Percentiles rank a stretch among this genome's conserved stretches.
Evolutionary conservation across 2,113 vertebrate genomes (phyloP).

Genomic region (Ailurus styani): DNA sequence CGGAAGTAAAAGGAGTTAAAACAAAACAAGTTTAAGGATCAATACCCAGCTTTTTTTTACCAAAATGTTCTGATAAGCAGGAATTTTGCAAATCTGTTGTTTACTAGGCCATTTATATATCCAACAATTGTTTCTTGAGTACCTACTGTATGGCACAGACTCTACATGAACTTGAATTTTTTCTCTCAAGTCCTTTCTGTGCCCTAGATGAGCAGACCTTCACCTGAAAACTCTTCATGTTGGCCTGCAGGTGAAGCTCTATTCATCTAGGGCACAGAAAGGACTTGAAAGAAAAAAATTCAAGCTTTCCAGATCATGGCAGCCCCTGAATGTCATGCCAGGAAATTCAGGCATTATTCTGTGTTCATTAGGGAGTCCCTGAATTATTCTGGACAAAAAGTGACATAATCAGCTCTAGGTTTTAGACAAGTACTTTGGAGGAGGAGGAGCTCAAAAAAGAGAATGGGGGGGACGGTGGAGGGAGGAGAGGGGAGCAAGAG

Average conservation of each 20-base stretch:
- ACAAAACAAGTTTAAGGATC: neutral
- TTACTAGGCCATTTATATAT: neutral
- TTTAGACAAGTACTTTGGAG: neutral
- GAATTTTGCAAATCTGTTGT: neutral
- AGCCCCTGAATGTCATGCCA: neutral
- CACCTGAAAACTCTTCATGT: too few species aligned
- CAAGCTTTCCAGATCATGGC: neutral
- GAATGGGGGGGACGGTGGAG: neutral
- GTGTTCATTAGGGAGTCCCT: neutral
- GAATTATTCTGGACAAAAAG: neutral
- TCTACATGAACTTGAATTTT: neutral
- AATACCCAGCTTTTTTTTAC: neutral
- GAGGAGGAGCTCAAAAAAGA: neutral
- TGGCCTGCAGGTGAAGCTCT: too few species aligned
- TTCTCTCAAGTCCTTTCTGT: too few species aligned
- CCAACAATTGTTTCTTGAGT: neutral
- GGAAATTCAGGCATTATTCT: neutral
- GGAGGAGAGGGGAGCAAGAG: neutral
- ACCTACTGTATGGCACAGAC: neutral
- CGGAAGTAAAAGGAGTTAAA: neutral
- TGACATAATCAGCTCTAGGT: neutral
- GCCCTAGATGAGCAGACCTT: too few species aligned
- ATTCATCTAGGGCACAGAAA: neutral
- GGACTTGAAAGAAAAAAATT: neutral
- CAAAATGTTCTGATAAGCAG: neutral